These are phyloP conservation scores for Pycnomerus fuliginosus DNA, from an alignment of 2,888 invertebrate genomes.

Conservation along the genomic window DNA sequence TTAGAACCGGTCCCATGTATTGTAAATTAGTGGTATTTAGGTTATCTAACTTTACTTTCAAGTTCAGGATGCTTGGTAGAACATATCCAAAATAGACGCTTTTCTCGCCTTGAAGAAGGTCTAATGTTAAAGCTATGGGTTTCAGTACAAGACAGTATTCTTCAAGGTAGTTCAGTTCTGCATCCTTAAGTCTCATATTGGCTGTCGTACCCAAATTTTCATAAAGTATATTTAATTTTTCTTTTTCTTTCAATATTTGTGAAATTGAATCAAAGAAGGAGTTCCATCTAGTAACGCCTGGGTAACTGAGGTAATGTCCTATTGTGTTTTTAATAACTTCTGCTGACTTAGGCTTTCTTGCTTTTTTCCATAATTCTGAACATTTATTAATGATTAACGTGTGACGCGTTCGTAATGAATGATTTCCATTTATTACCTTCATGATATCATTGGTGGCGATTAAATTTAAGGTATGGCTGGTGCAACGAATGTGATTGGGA, in stretches of 20 bases:
- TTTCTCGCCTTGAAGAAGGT: constrained; percentile 23
- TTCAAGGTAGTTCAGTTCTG: neutral
- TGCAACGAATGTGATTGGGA: constrained; percentile 21
- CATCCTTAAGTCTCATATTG: neutral
- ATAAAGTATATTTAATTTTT: neutral
- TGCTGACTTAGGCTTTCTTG: constrained; percentile 23
- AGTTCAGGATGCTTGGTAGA: too few relatives aligned
- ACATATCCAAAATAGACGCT: constrained; percentile 11
- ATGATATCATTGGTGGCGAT: constrained; percentile 16
- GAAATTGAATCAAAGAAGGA: constrained; percentile 21
- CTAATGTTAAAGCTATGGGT: constrained; percentile 14
- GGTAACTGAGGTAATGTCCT: constrained; percentile 25
- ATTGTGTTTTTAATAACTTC: constrained; percentile 22
- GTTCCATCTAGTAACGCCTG: constrained; percentile 25
- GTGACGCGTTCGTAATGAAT: constrained; percentile 17
- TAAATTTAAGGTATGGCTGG: constrained; percentile 19
- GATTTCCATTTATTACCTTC: constrained; percentile 19
- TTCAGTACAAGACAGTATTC: constrained; percentile 9
- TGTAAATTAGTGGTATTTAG: too few relatives aligned
- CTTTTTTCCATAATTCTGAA: constrained; percentile 22
- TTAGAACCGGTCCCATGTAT: too few relatives aligned
- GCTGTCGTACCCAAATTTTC: too few relatives aligned
- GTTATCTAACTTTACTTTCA: too few relatives aligned
- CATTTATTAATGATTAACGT: constrained; percentile 23
- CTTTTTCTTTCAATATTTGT: constrained; percentile 15